A percentile compares a stretch with the other conserved stretches of the same genome.
These are phyloP conservation scores for Xyrichtys novacula DNA, from an alignment of 2,797 vertebrate species.

Conservation along the genomic window DNA sequence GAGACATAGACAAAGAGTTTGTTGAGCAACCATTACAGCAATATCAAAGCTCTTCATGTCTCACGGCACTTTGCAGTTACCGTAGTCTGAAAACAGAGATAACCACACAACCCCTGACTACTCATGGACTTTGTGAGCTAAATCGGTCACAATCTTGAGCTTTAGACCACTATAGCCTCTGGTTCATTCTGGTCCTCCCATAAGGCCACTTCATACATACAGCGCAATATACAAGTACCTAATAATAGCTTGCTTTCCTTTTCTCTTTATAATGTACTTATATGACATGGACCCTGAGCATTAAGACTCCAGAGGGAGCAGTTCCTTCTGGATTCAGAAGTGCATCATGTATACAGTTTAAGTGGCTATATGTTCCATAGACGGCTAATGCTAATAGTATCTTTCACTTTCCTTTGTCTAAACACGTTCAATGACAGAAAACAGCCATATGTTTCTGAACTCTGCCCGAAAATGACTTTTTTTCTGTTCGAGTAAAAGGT, in stretches of 20 bases:
- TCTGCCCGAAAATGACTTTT: neutral
- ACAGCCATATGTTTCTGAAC: slow-evolving; percentile 8
- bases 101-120: too few species aligned
- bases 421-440: slow-evolving; percentile 13
- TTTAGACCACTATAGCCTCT: neutral
- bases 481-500: slow-evolving; percentile 2
- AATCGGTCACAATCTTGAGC: neutral
- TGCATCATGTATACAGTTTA: neutral
- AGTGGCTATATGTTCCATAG: neutral
- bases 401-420: too few species aligned
- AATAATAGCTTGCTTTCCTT: slow-evolving; percentile 13
- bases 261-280: slow-evolving; percentile 12
- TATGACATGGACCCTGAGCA: slow-evolving; percentile 35
- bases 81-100: too few species aligned
- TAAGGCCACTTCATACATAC: slow-evolving; percentile 10
- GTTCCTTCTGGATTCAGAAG: slow-evolving; percentile 15
- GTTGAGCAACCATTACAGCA: too few species aligned
- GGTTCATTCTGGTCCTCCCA: neutral
- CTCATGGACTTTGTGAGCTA: neutral
- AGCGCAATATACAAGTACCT: neutral
- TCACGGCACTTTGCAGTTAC: too few species aligned
- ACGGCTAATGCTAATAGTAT: neutral
- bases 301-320: slow-evolving; percentile 22
- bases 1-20: too few species aligned
- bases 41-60: too few species aligned